Evolutionary conservation across 2,888 invertebrate species (phyloP).

Genomic region (Taphrorychus bicolor): DNA sequence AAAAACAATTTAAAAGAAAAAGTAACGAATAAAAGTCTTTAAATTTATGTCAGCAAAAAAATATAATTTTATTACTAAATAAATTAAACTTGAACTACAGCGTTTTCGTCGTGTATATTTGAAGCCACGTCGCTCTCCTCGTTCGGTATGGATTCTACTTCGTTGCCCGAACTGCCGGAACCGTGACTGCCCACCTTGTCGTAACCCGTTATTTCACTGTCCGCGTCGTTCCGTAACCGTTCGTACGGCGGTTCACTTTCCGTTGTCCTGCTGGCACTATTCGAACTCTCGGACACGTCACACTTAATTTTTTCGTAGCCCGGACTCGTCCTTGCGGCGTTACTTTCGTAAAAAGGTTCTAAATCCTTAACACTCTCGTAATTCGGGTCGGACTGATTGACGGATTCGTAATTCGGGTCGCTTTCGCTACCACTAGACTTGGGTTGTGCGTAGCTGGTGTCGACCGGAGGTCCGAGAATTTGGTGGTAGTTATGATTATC

Average conservation of each 20-base stretch:
- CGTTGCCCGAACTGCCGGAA: constrained; percentile 43
- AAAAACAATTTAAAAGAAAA: too few species aligned
- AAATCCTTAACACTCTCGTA: constrained; percentile 83
- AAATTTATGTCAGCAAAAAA: too few species aligned
- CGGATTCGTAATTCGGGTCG: constrained; percentile 74
- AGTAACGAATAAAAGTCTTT: too few species aligned
- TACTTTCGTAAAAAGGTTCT: constrained; percentile 74
- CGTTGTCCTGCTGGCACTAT: constrained; percentile 42
- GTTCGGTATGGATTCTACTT: constrained; percentile 38
- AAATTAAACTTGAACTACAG: constrained; percentile 50
- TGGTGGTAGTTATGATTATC: constrained; percentile 56
- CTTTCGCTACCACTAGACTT: constrained; percentile 71
- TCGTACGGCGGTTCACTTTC: constrained; percentile 51
- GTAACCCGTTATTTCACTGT: constrained; percentile 50
- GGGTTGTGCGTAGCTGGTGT: constrained; percentile 75
- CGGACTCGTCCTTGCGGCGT: constrained; percentile 53
- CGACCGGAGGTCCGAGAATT: constrained; percentile 50
- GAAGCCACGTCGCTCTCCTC: constrained; percentile 31
- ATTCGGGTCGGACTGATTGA: constrained; percentile 75
- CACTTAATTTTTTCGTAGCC: constrained; percentile 50
- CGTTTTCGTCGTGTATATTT: constrained; percentile 50
- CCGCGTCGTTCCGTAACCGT: constrained; percentile 46
- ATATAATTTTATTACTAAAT: constrained; percentile 9
- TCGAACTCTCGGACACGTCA: constrained; percentile 50
- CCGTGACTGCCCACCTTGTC: constrained; percentile 47